Evolutionary conservation across 2,113 vertebrate genomes (phyloP), one percentile per base, ranked within the genome.

Genomic region (Etheostoma spectabile): DNA sequence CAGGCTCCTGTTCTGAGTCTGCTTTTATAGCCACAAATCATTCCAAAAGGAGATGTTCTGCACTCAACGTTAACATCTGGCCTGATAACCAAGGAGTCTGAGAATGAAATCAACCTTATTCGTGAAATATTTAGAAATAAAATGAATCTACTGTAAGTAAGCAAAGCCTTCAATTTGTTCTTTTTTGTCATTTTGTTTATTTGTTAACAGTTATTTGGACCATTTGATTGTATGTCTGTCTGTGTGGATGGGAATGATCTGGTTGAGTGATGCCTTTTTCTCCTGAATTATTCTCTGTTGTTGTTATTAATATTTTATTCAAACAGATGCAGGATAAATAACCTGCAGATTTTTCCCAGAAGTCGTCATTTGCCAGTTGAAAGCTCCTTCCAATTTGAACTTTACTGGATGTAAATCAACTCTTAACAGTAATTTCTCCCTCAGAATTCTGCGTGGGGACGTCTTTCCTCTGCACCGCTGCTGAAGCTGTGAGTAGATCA

Each of bases 91-190:
- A 6, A 22, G 15, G 24, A 53, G 19, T 52, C 1, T 3, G 22
- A 76, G 15, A 56, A 69, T 45, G 62, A 55, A 63, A 70, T 42
- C 0, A 69, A 74, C 11, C 11, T 46, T 86, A 71, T 82, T 85
- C 74, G 87, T 84, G 82, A 74, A 27, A 48, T 45, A 59, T 88
- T 87, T 90, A 86, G 83, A 76, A 90, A 90, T 90, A 90, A 92
- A 92, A 83, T 52, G 55, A 3, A 63, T 73, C n/a, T 38, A 27
- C 49, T 56, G 59, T 66, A 45, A 77, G 52, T 38, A 42, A 69
- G 22, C 5, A 55, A 80, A 45, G 30, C 3, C 11, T 15, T 51
- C 16, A 30, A 2, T n/a, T 2, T 3, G 30, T 82, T 35, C 5
- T 77, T 52, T 68, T 3, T 49, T 59, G 45, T 5, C n/a, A 15